Base-by-base conservation (phyloP, 2,888 invertebrate genomes). In the Reticulitermes lucifugus region DNA sequence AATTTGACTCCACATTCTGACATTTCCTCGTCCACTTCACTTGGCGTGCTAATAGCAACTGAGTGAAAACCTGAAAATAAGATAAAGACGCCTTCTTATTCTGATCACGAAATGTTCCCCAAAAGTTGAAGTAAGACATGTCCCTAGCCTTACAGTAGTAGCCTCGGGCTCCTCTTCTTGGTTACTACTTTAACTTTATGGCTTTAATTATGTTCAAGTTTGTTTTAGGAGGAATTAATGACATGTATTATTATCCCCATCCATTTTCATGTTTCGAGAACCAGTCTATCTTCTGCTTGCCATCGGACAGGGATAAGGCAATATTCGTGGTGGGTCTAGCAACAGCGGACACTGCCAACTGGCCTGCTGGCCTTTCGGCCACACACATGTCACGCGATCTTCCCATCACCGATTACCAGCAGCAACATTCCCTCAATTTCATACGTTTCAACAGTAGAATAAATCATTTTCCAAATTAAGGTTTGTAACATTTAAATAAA, bases 151-250 rank as follows among this genome's bases (percentile, higher is more conserved):
- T 18, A 41, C 5, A 73, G 41, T 5, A 77, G 51, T 77, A 46
- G 77, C 77, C 77, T 43, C 77, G 46, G 51, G 77, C 46, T 22
- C 51, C 5, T 6, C 73, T 41, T 73, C 41, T 73, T 77, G 77
- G 77, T 77, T 81, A 70, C 60, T 81, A 81, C 81, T 81, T 79
- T 79, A 79, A 83, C 51, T 83, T 84, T 84, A 84, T 84, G 75
- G 60, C 84, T 84, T 84, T 79, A 84, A 84, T 84, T 84, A 84
- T 65, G 84, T 79, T 84, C 77, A 79, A 79, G 77, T 84, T 84
- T 84, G 84, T 84, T 84, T 84, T 79, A 84, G 77, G 79, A 65
- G 79, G 79, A 84, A 84, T 84, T 84, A 84, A 84, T 84, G 84
- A 84, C 79, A 60, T 84, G 73, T 84, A 60, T 84, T 77, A 84